Evolutionary conservation across 2,888 invertebrate genomes (phyloP).

Genomic region (Amphipyra berbera): DNA sequence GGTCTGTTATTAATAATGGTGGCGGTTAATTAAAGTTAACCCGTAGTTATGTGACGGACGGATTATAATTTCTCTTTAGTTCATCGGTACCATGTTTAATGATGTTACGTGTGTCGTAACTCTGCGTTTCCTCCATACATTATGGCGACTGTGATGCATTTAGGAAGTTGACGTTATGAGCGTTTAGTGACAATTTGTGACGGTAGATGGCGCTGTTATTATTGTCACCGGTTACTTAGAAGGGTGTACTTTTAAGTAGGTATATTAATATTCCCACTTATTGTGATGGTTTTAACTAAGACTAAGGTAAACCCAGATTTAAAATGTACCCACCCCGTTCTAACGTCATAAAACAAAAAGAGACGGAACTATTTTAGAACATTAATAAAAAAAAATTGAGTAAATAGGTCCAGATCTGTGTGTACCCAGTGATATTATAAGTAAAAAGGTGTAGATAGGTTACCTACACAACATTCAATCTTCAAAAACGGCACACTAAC

Average conservation of each 20-base stretch:
- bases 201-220: slow-evolving; percentile 9
- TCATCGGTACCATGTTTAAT: slow-evolving; percentile 49
- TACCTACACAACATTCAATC: too few species aligned
- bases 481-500: too few species aligned
- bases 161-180: slow-evolving; percentile 19
- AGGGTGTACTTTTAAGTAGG: not conserved
- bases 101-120: slow-evolving; percentile 49
- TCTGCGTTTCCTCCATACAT: slow-evolving; percentile 41
- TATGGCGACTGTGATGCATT: slow-evolving; percentile 51
- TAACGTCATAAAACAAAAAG: too few species aligned
- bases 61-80: slow-evolving; percentile 84
- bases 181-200: slow-evolving; percentile 43
- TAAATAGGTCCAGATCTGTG: too few species aligned
- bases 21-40: slow-evolving; percentile 77
- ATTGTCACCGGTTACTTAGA: not conserved
- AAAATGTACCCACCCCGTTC: too few species aligned
- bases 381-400: too few species aligned
- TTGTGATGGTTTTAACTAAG: too few species aligned
- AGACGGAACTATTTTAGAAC: too few species aligned
- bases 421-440: too few species aligned
- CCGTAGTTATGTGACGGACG: slow-evolving; percentile 72
- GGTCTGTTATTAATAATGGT: slow-evolving; percentile 70
- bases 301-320: too few species aligned
- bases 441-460: too few species aligned
- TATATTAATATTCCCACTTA: too few species aligned